Evolutionary conservation across 2,888 invertebrate species (phyloP).

Genomic region (Helicoverpa assulta): DNA sequence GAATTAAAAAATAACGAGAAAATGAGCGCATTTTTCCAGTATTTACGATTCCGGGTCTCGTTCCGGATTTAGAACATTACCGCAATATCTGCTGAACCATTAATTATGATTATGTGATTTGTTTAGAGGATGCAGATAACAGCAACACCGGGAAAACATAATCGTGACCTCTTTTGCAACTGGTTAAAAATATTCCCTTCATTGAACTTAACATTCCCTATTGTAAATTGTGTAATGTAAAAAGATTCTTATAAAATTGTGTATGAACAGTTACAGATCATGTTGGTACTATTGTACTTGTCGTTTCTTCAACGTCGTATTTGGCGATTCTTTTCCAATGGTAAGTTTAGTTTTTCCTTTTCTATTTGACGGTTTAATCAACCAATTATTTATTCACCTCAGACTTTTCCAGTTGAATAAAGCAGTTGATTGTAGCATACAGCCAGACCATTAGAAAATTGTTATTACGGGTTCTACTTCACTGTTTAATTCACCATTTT

Average conservation of each 20-base stretch:
- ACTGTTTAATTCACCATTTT: slow-evolving; percentile 9
- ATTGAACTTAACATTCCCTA: no score
- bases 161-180: not conserved
- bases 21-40: not conserved
- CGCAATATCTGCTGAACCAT: not conserved
- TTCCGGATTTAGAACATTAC: not conserved
- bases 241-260: no score
- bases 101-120: slow-evolving; percentile 1
- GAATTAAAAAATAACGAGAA: not conserved
- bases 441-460: no score
- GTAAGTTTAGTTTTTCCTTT: slow-evolving; percentile 66
- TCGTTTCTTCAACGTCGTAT: slow-evolving; percentile 81
- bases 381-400: not conserved
- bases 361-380: not conserved
- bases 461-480: no score
- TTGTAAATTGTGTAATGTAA: no score
- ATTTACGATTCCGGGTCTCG: not conserved
- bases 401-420: no score
- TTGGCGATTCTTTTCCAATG: slow-evolving; percentile 83
- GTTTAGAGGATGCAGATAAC: slow-evolving; percentile 1
- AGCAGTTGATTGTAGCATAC: no score
- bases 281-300: slow-evolving; percentile 84
- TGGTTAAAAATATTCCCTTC: not conserved
- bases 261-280: slow-evolving; percentile 72
- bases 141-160: not conserved